phyloP scores from a whole-genome alignment of 2,113 vertebrate species.

The Vulpes vulpes region DNA sequence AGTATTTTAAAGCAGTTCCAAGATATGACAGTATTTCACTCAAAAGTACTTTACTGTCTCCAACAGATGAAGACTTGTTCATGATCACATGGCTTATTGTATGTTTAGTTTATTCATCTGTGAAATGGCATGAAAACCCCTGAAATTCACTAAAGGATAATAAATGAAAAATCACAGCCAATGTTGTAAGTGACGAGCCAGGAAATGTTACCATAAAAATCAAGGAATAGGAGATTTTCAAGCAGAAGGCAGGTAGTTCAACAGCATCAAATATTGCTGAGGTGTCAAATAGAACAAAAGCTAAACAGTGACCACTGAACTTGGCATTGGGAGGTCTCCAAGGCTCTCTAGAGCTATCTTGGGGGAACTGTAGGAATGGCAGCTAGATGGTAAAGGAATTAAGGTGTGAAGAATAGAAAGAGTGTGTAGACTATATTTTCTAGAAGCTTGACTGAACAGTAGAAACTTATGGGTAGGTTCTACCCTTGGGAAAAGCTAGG shows the following conservation, averaged over 20 bases:
- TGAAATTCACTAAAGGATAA: not conserved
- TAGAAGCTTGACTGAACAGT: not conserved
- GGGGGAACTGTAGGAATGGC: not conserved
- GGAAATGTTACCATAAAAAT: not conserved
- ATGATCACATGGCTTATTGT: not conserved
- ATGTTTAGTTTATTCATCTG: not conserved
- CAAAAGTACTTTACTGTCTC: not conserved
- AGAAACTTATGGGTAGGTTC: not conserved
- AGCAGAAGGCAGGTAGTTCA: not conserved
- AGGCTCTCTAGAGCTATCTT: not conserved
- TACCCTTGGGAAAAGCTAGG: not conserved
- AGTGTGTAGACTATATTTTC: not conserved
- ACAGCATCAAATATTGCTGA: not conserved
- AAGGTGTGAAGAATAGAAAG: not conserved
- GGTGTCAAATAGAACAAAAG: not conserved
- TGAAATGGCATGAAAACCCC: not conserved
- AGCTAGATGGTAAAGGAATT: not conserved
- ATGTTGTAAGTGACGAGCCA: not conserved
- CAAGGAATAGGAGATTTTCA: not conserved
- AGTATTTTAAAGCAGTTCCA: constrained; percentile 40
- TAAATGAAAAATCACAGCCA: not conserved
- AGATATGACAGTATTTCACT: not conserved
- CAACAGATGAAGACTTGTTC: not conserved
- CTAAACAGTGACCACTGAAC: not conserved
- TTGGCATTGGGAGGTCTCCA: not conserved